These are phyloP conservation scores for Autographa gamma DNA, from an alignment of 2,888 invertebrate genomes.

Conservation along the genomic window DNA sequence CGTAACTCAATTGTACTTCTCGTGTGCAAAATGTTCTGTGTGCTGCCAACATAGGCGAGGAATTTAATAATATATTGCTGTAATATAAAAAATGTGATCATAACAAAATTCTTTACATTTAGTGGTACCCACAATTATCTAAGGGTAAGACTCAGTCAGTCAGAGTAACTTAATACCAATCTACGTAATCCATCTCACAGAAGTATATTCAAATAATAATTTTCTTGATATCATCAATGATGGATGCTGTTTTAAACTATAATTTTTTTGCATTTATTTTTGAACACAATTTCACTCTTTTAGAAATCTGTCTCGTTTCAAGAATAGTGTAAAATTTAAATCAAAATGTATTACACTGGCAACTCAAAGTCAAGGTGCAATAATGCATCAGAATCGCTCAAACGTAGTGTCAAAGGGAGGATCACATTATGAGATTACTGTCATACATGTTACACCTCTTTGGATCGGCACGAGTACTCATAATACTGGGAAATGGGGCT, in stretches of 20 bases:
- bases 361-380: slow-evolving; percentile 25
- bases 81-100: too few relatives aligned
- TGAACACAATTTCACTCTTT: too few relatives aligned
- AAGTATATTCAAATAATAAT: too few relatives aligned
- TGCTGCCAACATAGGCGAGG: slow-evolving; percentile 15
- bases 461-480: neutral
- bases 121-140: too few relatives aligned
- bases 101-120: too few relatives aligned
- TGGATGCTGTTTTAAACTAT: too few relatives aligned
- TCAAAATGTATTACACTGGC: neutral
- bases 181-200: too few relatives aligned
- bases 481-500: neutral
- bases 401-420: slow-evolving; percentile 30
- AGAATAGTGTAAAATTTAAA: neutral
- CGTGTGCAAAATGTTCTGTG: slow-evolving; percentile 29
- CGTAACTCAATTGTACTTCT: slow-evolving; percentile 27
- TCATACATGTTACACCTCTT: slow-evolving; percentile 9
- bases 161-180: too few relatives aligned
- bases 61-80: neutral
- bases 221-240: too few relatives aligned
- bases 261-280: too few relatives aligned
- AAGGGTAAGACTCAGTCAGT: too few relatives aligned
- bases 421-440: slow-evolving; percentile 20
- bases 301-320: too few relatives aligned
- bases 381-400: slow-evolving; percentile 34